Conservation (phyloP, 2,113 vertebrate species). For the Formicarius rufipectus region DNA sequence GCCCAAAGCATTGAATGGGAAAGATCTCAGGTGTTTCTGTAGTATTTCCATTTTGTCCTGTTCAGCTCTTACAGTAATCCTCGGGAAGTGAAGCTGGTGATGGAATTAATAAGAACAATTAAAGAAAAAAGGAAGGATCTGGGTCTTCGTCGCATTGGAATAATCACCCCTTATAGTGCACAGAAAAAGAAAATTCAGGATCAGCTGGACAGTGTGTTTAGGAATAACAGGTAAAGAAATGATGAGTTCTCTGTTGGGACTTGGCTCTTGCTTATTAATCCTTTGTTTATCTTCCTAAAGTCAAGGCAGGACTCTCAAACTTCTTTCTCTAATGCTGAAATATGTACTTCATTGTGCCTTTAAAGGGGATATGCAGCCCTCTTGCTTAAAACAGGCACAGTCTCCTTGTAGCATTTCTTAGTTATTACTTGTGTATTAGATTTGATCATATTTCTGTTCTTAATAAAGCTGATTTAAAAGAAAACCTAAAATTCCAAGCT, state of each 20-base stretch:
- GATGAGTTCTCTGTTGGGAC: fast-evolving
- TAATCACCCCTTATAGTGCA: conserved; percentile 88
- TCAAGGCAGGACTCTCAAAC: not conserved
- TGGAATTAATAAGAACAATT: conserved; percentile 79
- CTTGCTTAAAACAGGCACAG: not conserved
- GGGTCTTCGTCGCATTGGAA: conserved; percentile 72
- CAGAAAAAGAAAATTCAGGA: conserved; percentile 81
- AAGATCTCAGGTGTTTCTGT: not conserved
- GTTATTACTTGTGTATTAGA: fast-evolving
- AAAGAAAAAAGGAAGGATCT: conserved; percentile 70
- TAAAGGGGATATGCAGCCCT: not conserved
- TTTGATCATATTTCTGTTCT: not conserved
- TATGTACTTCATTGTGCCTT: not conserved
- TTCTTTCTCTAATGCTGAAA: not conserved
- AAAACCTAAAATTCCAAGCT: not conserved
- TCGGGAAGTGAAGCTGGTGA: conserved; percentile 82
- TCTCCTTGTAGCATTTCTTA: not conserved
- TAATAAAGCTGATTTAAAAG: not conserved
- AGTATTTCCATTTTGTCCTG: not conserved
- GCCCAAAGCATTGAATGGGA: not conserved
- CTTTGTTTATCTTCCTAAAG: not conserved
- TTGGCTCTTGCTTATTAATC: not conserved
- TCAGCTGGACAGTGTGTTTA: conserved; percentile 69
- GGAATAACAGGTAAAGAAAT: conserved; percentile 60
- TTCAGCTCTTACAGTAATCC: conserved; percentile 81